Evolutionary conservation across 2,113 vertebrate genomes (phyloP).

Genomic region (Falcunculus frontatus): DNA sequence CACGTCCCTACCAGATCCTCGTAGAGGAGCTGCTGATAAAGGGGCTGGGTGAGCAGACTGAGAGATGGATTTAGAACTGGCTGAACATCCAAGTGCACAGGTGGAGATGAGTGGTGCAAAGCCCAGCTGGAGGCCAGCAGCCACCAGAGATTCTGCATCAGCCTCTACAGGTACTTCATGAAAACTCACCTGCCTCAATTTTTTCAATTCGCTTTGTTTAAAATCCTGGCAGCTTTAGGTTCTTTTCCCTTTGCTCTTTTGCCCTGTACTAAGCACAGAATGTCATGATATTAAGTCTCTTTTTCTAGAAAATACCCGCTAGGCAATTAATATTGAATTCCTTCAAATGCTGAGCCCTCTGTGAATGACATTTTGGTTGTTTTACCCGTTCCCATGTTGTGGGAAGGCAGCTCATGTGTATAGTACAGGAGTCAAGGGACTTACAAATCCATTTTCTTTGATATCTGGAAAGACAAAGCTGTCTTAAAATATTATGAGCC

Average conservation of each 20-base stretch:
- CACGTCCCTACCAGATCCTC: neutral
- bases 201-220: neutral
- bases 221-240: neutral
- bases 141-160: neutral
- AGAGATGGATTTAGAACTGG: neutral
- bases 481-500: slow-evolving; percentile 39
- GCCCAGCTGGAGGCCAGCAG: neutral
- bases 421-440: neutral
- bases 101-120: neutral
- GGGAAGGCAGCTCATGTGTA: neutral
- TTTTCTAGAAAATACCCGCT: neutral
- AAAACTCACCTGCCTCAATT: neutral
- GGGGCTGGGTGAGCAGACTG: neutral
- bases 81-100: neutral
- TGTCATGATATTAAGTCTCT: neutral
- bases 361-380: neutral
- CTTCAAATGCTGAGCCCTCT: neutral
- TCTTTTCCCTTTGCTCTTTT: neutral
- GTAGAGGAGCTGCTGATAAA: neutral
- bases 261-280: neutral
- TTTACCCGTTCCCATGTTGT: neutral
- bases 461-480: slow-evolving; percentile 22
- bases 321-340: neutral
- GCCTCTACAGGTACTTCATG: neutral
- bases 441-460: slow-evolving; percentile 35